Base-by-base conservation (phyloP, 2,888 invertebrate species). In the Dasypolia templi region DNA sequence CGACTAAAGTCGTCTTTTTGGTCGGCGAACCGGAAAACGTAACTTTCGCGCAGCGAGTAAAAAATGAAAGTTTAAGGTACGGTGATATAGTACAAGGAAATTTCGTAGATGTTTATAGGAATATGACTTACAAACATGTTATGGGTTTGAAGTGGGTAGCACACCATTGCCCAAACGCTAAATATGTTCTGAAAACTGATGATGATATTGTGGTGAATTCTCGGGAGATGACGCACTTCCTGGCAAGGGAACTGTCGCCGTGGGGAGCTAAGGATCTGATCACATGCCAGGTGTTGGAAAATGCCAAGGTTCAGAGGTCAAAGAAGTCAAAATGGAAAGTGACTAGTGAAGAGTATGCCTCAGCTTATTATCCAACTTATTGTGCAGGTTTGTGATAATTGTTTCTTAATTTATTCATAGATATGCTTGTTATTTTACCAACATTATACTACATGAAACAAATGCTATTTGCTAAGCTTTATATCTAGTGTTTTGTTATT, bases 41-140 rank as follows among this genome's bases (percentile, higher is more conserved):
- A 0, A 90, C 87, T 9, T 74, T 97, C 17, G 89, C 92, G 44
- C 87, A 82, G 2, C 59, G 59, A 88, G 96, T 97, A 86, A 88
- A 90, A 6, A 88, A 93, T 9, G 98, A 98, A 89, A 97, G 97
- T 87, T 88, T 89, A 0, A 88, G 91, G 0, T 96, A 97, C 87
- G 95, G 96, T 0, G 98, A 98, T 88, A 95, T 98, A 67, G 96
- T 98, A 29, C 98, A 98, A 89, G 98, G 98, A 0, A 97, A 96
- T 75, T 98, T 98, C 88, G 84, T 96, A 56, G 98, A 98, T 93
- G 96, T 97, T 0, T 98, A 98, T 89, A 96, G 97, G 66, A 98
- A 98, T 92, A 97, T 98, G 93, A 98, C 98, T 0, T 98, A 98
- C 87, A 98, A 98, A 89, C 98, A 98, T 91, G 97, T 98, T 11